Base-by-base conservation (phyloP, 1,140 invertebrate species). In the Scaptomyza montana region DNA sequence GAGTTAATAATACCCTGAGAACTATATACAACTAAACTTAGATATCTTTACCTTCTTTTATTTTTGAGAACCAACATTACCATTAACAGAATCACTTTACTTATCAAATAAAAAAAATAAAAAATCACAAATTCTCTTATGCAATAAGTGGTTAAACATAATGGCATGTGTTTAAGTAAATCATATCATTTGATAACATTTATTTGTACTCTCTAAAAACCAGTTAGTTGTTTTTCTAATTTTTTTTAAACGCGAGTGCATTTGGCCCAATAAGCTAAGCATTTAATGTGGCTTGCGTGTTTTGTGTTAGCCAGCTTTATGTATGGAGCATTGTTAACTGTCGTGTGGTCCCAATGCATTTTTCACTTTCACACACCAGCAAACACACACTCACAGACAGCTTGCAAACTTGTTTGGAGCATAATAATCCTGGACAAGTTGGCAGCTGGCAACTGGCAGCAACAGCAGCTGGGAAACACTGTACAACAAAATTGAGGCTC, bases 301-400 rank as follows among this genome's bases (percentile, higher is more conserved):
- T 68, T 41, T 25, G 43, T 47, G 49, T 49, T 67, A 61, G 25
- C 49, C 55, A 67, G 67, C 53, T 64, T 61, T 39, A 8, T 41
- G 39, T 41, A 36, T 21, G 56, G 33, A 33, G 46, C 39, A 59
- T 55, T 54, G 43, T 59, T 67, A 61, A 64, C 45, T 70, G 68
- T 50, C 53, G 39, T 41, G 50, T 63, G 63, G 30, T 51, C 53
- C 43, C 55, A 68, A 51, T 73, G 64, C 70, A 69, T 69, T 74
- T 74, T 69, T 74, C 62, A 74, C 71, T 74, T 74, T 74, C 71
- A 69, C 66, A 69, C 66, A 68, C 61, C 51, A 69, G 28, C 45
- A 53, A n/a, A 65, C 51, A 16, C 50, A 36, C 56, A 30, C 50
- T n/a, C 25, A 56, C 51, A 55, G 13, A 46, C 12, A 39, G 69